Evolutionary conservation across 2,113 vertebrate species (phyloP), one percentile per base, ranked within the genome.

Genomic region (Synchiropus splendidus): DNA sequence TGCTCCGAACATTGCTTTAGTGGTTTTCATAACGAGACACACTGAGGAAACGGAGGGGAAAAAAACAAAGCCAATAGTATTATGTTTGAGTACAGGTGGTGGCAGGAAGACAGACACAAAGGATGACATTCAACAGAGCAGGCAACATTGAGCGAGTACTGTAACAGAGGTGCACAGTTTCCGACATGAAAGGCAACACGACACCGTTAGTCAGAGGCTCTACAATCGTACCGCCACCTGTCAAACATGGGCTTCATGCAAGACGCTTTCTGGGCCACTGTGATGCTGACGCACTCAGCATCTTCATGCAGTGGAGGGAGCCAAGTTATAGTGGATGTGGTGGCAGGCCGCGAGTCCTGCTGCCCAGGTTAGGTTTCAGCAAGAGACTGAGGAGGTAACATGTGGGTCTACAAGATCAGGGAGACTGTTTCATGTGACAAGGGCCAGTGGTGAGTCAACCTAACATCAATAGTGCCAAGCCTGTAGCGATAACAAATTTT

Each of bases 311-410:
- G 34, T 42, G 42, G 54, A 77, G 54, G 69, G 69, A 72, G 64
- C 43, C 12, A 74, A 61, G 61, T 69, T 58, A 72, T 39, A 33
- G 57, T 60, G 63, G 61, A 50, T 46, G 42, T 2, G 48, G 44
- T 68, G 77, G 75, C 64, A 66, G 52, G 34, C 41, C 50, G 53
- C 71, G 71, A 72, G 48, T 63, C 63, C 54, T 57, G 40, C 41
- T 46, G 54, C n/a, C 21, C 15, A 46, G 57, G 58, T 78, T 58
- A 56, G 58, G 65, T 80, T 80, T 74, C 77, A 74, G 54, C 2
- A 1, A 36, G 42, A 36, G 38, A 49, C 61, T 59, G 48, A 49
- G 47, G 43, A 21, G 37, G 36, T 53, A 54, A 36, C 39, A 32
- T 48, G 50, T 12, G 12, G 38, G 30, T 42, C 30, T 50, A 63